Conservation (phyloP, 2,797 vertebrate genomes). For the Intellagama lesueurii region DNA sequence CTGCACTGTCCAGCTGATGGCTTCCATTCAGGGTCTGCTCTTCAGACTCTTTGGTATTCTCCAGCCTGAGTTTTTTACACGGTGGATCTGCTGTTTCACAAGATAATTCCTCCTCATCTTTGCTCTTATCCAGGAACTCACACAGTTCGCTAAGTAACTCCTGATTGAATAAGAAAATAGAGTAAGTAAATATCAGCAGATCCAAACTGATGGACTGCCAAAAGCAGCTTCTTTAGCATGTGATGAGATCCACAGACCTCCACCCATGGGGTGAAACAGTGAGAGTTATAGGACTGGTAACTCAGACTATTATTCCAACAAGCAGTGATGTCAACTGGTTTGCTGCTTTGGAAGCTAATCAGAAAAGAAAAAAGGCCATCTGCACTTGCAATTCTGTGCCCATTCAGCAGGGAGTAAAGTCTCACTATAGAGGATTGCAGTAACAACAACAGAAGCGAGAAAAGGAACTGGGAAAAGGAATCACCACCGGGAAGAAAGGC, state of each 20-base stretch:
- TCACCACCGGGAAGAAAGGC: too few species aligned
- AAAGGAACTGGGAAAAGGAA: too few species aligned
- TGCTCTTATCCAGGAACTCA: conserved; percentile 75
- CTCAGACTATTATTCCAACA: neutral
- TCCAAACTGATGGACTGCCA: neutral
- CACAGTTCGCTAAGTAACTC: conserved; percentile 82
- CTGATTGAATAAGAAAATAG: conserved; percentile 72
- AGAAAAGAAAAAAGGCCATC: neutral
- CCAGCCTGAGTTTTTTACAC: conserved; percentile 84
- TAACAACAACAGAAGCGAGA: neutral
- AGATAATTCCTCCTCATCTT: conserved; percentile 48
- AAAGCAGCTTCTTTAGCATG: neutral
- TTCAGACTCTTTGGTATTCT: conserved; percentile 44
- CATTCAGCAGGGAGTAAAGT: too few species aligned
- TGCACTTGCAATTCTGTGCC: too few species aligned
- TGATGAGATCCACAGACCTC: neutral
- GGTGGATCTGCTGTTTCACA: conserved; percentile 78
- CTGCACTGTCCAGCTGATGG: fast-evolving
- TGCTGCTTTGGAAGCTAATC: neutral
- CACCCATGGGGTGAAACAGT: neutral
- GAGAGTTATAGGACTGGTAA: neutral
- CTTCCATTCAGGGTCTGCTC: conserved; percentile 64
- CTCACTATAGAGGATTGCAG: neutral
- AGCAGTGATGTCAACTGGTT: neutral
- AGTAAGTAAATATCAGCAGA: too few species aligned